Evolutionary conservation across 2,888 invertebrate species (phyloP).

Genomic region (Gasteruption jaculator): DNA sequence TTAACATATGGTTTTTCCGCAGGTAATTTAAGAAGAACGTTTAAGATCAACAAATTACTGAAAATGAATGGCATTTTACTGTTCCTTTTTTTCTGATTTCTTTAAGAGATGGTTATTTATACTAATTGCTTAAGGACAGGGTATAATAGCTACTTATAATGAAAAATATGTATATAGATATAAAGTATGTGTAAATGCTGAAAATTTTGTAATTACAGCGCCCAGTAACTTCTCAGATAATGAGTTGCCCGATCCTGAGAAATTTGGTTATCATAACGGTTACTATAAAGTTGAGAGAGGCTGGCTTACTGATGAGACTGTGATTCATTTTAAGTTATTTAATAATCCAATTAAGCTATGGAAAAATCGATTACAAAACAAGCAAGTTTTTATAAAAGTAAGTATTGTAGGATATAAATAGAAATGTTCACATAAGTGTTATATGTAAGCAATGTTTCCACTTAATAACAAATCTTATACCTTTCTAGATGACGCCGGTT

Average conservation of each 20-base stretch:
- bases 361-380: slow-evolving; percentile 67
- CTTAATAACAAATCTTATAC: slow-evolving; percentile 6
- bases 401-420: slow-evolving; percentile 26
- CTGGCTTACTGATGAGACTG: slow-evolving; percentile 80
- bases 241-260: slow-evolving; percentile 55
- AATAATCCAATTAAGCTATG: slow-evolving; percentile 75
- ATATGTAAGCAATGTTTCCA: background rate
- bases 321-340: slow-evolving; percentile 78
- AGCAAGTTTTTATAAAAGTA: slow-evolving; percentile 66
- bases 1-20: too few relatives aligned
- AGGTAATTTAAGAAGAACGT: background rate
- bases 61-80: background rate
- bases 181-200: background rate
- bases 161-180: background rate
- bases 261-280: slow-evolving; percentile 65
- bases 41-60: background rate
- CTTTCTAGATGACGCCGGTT: slow-evolving; percentile 62
- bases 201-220: slow-evolving; percentile 27
- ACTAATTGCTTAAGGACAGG: too few relatives aligned
- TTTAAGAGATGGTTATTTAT: slow-evolving; percentile 6
- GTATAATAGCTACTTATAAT: too few relatives aligned
- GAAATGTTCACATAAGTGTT: background rate
- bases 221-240: slow-evolving; percentile 39
- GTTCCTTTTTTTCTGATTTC: background rate
- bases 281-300: slow-evolving; percentile 66